phyloP scores from a whole-genome alignment of 2,888 invertebrate genomes.

The Leptopterna dolabrata region DNA sequence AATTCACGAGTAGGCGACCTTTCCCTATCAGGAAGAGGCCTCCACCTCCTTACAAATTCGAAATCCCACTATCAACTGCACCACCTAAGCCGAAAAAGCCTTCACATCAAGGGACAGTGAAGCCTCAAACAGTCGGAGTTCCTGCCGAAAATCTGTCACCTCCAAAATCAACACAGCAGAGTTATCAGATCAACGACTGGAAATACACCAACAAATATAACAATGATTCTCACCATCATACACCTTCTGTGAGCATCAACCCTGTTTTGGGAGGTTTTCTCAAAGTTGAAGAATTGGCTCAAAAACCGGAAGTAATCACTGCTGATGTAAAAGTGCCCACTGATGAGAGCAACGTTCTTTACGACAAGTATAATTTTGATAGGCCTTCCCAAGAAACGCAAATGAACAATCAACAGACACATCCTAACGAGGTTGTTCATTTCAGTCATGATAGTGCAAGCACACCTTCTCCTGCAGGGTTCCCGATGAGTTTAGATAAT shows the following conservation, averaged over 20 bases:
- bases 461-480: background rate
- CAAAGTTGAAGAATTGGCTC: constrained; percentile 61
- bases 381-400: background rate
- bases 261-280: constrained; percentile 61
- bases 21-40: constrained; percentile 61
- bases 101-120: constrained; percentile 61
- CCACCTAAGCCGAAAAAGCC: constrained; percentile 60
- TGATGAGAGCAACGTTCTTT: constrained; percentile 26
- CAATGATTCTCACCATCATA: background rate
- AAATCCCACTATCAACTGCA: constrained; percentile 61
- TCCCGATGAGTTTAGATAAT: background rate
- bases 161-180: constrained; percentile 59
- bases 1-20: constrained; percentile 58
- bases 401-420: background rate
- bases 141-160: constrained; percentile 62
- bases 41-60: constrained; percentile 64
- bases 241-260: constrained; percentile 44
- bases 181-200: constrained; percentile 35
- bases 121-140: constrained; percentile 60
- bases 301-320: constrained; percentile 63
- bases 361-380: background rate
- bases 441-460: background rate
- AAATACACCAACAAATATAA: constrained; percentile 49
- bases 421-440: constrained; percentile 7
- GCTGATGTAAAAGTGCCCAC: constrained; percentile 61